Evolutionary conservation across 2,797 vertebrate species (phyloP).

Genomic region (Agapornis canus): DNA sequence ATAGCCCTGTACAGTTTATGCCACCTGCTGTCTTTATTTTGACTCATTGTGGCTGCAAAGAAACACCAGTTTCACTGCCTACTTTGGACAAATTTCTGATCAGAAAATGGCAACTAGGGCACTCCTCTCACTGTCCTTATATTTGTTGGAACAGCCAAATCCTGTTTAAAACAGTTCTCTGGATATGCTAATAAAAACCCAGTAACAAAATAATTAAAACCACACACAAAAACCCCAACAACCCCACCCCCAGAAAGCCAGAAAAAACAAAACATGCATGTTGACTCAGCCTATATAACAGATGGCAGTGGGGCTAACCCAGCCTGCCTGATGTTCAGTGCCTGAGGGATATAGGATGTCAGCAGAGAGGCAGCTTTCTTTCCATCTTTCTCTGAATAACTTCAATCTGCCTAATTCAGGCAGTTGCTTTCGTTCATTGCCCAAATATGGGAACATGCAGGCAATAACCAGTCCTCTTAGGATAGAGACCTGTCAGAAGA

Average conservation of each 20-base stretch:
- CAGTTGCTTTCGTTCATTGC: neutral
- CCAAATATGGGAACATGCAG: neutral
- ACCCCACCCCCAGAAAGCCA: neutral
- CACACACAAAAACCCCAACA: neutral
- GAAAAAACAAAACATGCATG: accelerated
- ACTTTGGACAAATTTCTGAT: neutral
- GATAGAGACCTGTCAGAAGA: neutral
- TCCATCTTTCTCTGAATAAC: neutral
- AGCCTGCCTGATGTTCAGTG: neutral
- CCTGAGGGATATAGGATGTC: neutral
- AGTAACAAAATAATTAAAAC: neutral
- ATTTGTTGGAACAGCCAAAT: neutral
- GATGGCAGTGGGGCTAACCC: neutral
- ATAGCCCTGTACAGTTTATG: neutral
- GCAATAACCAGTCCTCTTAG: neutral
- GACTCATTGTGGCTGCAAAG: neutral
- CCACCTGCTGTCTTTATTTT: neutral
- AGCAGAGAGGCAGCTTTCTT: neutral
- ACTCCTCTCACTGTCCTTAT: neutral
- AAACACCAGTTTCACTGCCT: neutral
- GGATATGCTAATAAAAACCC: neutral
- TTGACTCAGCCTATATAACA: neutral
- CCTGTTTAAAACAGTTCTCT: neutral
- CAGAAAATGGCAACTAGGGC: neutral
- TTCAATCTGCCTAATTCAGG: neutral